These are phyloP conservation scores for Microctonus brassicae DNA, from an alignment of 2,888 invertebrate genomes.

Conservation along the genomic window DNA sequence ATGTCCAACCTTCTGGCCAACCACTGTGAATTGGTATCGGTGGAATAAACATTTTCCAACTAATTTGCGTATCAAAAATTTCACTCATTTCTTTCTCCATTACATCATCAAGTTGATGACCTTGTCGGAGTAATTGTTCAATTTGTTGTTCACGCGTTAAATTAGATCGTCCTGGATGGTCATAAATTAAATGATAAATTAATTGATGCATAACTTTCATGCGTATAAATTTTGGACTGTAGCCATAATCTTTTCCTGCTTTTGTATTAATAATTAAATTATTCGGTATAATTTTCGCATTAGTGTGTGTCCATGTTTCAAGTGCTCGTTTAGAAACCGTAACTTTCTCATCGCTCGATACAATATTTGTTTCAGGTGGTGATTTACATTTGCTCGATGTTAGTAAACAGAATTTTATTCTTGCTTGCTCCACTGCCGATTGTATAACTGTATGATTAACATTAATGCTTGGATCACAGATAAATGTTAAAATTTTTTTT, in stretches of 20 bases:
- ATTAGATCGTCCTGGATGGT: conserved; percentile 68
- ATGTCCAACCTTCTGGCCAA: conserved; percentile 78
- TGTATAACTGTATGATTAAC: conserved; percentile 71
- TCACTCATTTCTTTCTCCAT: conserved; percentile 70
- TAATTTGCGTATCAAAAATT: conserved; percentile 72
- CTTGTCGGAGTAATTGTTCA: conserved; percentile 55
- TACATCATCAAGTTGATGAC: conserved; percentile 62
- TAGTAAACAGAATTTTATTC: conserved; percentile 71
- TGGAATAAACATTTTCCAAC: conserved; percentile 82
- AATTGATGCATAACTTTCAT: conserved; percentile 78
- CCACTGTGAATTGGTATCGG: conserved; percentile 75
- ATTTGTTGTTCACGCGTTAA: conserved; percentile 54
- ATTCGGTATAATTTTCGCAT: background rate
- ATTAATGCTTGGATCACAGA: conserved; percentile 72
- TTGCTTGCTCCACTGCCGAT: conserved; percentile 75
- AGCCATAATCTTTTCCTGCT: conserved; percentile 70
- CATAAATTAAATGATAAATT: conserved; percentile 79
- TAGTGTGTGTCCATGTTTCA: background rate
- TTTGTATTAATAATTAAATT: conserved; percentile 36
- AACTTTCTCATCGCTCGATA: background rate
- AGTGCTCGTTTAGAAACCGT: background rate
- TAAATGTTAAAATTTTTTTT: conserved; percentile 70
- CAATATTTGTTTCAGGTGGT: background rate
- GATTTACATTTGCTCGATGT: conserved; percentile 42
- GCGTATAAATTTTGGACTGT: conserved; percentile 77